Percentiles rank a stretch among this genome's conserved stretches.
Conservation (phyloP, 1,140 invertebrate genomes). For the Cryptotermes secundus region DNA sequence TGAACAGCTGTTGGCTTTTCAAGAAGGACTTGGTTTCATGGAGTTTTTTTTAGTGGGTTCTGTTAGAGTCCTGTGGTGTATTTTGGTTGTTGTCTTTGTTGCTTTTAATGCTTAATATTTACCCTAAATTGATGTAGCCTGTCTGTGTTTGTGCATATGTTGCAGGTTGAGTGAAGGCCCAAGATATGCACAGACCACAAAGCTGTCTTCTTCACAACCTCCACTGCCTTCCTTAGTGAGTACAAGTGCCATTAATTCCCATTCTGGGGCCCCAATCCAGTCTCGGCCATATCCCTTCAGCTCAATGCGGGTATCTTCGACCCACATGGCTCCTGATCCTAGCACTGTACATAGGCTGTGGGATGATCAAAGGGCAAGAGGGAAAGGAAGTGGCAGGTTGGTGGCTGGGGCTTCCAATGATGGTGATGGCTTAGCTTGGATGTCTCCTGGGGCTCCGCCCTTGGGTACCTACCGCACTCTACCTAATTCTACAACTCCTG, state of each 20-base stretch:
- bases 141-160: not conserved
- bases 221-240: conserved; percentile 28
- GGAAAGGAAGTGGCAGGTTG: conserved; percentile 22
- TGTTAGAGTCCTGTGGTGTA: too few species aligned
- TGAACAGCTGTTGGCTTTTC: too few species aligned
- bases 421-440: conserved; percentile 5
- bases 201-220: conserved; percentile 31
- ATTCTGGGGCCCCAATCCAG: not conserved
- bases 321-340: not conserved
- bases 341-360: conserved; percentile 26
- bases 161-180: conserved; percentile 30
- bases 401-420: conserved; percentile 7
- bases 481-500: conserved; percentile 8
- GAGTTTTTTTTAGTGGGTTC: too few species aligned
- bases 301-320: conserved; percentile 16
- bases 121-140: too few species aligned
- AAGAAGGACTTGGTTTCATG: too few species aligned
- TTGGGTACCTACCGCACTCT: conserved; percentile 30
- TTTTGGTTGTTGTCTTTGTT: too few species aligned
- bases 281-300: conserved; percentile 29
- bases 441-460: conserved; percentile 11
- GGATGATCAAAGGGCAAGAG: not conserved
- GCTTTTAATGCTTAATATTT: too few species aligned
- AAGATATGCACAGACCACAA: conserved; percentile 33
- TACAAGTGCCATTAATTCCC: conserved; percentile 27